Evolutionary conservation across 2,888 invertebrate species (phyloP).

Genomic region (Timema cristinae): DNA sequence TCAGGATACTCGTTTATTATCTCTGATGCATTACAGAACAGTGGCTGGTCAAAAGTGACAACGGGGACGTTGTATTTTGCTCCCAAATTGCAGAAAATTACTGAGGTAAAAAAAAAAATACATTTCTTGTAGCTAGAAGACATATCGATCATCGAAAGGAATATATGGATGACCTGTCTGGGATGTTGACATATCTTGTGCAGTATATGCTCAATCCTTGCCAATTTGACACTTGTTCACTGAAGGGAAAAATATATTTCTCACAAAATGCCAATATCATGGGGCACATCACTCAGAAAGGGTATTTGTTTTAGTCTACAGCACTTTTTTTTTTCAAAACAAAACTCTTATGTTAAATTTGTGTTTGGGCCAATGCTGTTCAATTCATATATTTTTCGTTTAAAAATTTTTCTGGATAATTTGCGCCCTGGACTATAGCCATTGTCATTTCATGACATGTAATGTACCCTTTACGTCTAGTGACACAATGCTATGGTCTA

Average conservation of each 20-base stretch:
- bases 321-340: not conserved
- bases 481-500: not conserved
- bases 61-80: not conserved
- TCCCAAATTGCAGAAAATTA: not conserved
- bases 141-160: not conserved
- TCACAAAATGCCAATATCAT: not conserved
- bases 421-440: not conserved
- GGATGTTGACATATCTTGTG: not conserved
- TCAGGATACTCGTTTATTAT: not conserved
- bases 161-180: not conserved
- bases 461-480: not conserved
- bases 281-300: not conserved
- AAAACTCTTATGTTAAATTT: not conserved
- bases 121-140: not conserved
- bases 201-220: constrained; percentile 3
- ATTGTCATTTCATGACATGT: not conserved
- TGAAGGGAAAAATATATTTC: not conserved
- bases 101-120: not conserved
- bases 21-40: constrained; percentile 6
- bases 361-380: not conserved
- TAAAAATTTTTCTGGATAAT: not conserved
- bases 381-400: not conserved
- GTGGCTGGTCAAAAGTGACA: not conserved
- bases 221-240: not conserved
- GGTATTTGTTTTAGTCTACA: not conserved